phyloP scores from a whole-genome alignment of 2,888 invertebrate species.

The Pristionchus mayeri region DNA sequence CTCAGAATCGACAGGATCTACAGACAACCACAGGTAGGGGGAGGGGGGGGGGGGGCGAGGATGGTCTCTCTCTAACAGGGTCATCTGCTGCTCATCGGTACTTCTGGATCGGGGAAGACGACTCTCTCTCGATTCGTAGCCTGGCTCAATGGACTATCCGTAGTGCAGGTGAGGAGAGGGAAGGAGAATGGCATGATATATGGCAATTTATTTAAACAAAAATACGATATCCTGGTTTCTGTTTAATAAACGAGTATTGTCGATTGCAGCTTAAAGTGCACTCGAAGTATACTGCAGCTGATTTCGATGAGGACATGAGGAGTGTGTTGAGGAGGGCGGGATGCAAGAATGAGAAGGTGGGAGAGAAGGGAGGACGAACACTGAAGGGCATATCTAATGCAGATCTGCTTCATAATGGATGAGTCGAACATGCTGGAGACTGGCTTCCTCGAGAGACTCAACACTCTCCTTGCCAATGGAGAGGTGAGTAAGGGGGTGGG shows the following conservation, averaged over 20 bases:
- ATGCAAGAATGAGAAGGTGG: constrained; percentile 88
- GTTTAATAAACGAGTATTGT: not conserved
- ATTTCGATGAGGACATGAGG: constrained; percentile 98
- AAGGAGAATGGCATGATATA: not conserved
- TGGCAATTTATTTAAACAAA: not conserved
- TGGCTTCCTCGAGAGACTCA: constrained; percentile 98
- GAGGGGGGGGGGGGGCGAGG: not conserved
- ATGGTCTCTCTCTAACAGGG: too few relatives aligned
- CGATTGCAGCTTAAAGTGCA: constrained; percentile 83
- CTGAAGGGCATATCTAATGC: not conserved
- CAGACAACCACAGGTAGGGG: constrained; percentile 85
- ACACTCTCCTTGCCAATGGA: constrained; percentile 97
- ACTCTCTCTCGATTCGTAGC: constrained; percentile 98
- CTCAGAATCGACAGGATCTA: constrained; percentile 98
- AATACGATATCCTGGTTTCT: not conserved
- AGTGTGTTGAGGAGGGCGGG: constrained; percentile 80
- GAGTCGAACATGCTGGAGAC: constrained; percentile 96
- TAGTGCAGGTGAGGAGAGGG: constrained; percentile 96
- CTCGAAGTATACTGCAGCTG: constrained; percentile 97
- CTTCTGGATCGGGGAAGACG: constrained; percentile 98
- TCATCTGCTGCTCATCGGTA: constrained; percentile 95
- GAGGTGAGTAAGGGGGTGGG: constrained; percentile 84
- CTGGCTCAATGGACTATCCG: constrained; percentile 99
- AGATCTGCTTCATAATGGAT: constrained; percentile 94
- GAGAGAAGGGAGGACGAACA: not conserved